phyloP scores from a whole-genome alignment of 2,113 vertebrate species.

The Pagrus major region DNA sequence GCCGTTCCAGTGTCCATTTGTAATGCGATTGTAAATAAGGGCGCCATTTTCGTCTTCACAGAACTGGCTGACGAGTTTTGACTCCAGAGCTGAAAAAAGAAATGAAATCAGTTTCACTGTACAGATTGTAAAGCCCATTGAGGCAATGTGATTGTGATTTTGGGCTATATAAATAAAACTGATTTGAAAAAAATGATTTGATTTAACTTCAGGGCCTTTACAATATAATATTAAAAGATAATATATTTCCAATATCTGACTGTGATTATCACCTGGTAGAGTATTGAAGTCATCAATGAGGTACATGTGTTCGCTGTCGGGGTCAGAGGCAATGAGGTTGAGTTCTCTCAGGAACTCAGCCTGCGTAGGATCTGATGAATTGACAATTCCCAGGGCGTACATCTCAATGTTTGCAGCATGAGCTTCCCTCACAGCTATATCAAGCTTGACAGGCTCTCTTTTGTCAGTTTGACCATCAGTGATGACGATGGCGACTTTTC shows the following conservation, averaged over 20 bases:
- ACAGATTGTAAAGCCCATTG: too few relatives aligned
- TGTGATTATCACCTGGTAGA: constrained; percentile 85
- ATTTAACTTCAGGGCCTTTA: background rate
- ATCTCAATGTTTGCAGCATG: constrained; percentile 92
- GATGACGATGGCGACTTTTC: constrained; percentile 92
- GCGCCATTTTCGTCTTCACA: constrained; percentile 93
- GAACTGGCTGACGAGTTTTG: constrained; percentile 91
- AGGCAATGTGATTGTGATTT: too few relatives aligned
- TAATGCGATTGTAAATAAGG: constrained; percentile 85
- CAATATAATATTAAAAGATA: background rate
- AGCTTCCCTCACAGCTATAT: constrained; percentile 90
- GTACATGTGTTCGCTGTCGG: constrained; percentile 92
- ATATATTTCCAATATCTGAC: background rate
- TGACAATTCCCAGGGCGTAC: constrained; percentile 93
- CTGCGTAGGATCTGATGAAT: constrained; percentile 89
- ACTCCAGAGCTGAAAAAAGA: constrained; percentile 87
- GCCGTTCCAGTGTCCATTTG: constrained; percentile 79
- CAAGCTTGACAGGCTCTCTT: constrained; percentile 90
- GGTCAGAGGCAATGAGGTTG: constrained; percentile 93
- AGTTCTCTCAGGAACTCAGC: constrained; percentile 89
- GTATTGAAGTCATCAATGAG: constrained; percentile 93
- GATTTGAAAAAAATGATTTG: too few relatives aligned
- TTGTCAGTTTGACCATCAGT: constrained; percentile 92
- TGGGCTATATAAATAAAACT: too few relatives aligned
- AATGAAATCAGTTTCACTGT: constrained; percentile 15